Conservation (phyloP, 2,888 invertebrate species). For the Andrena camellia region DNA sequence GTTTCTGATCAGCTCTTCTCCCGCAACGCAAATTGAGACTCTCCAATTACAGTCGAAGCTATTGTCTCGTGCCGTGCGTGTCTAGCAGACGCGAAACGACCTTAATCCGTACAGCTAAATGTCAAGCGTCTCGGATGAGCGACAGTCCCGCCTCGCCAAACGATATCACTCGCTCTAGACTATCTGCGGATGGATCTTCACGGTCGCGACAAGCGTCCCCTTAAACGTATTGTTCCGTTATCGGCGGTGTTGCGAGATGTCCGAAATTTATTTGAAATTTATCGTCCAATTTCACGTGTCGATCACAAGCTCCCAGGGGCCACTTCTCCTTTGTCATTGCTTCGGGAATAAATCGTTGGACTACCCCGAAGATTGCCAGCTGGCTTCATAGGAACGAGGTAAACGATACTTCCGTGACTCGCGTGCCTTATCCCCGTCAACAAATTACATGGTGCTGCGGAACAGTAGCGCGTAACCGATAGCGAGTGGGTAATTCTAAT, state of each 20-base stretch:
- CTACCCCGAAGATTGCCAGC: not conserved
- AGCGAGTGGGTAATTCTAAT: constrained; percentile 57
- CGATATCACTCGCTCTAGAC: constrained; percentile 52
- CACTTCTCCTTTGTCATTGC: not conserved
- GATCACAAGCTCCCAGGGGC: no score
- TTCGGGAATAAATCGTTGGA: not conserved
- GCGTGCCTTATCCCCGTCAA: constrained; percentile 32
- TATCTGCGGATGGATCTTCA: constrained; percentile 52
- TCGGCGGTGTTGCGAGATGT: constrained; percentile 9
- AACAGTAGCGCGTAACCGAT: constrained; percentile 62
- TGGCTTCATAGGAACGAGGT: constrained; percentile 10
- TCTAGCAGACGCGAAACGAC: constrained; percentile 12
- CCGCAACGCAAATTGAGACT: no score
- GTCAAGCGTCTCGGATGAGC: constrained; percentile 51
- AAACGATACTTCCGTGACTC: constrained; percentile 46
- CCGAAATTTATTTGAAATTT: not conserved
- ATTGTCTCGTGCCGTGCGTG: not conserved
- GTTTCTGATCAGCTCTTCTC: no score
- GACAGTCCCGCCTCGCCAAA: constrained; percentile 50
- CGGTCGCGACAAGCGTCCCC: constrained; percentile 36
- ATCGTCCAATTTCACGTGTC: not conserved
- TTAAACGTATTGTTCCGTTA: constrained; percentile 50
- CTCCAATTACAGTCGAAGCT: not conserved
- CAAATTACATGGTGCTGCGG: constrained; percentile 58
- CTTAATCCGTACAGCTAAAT: constrained; percentile 37